Evolutionary conservation across 2,888 invertebrate species (phyloP).

Genomic region (Tyria jacobaeae): DNA sequence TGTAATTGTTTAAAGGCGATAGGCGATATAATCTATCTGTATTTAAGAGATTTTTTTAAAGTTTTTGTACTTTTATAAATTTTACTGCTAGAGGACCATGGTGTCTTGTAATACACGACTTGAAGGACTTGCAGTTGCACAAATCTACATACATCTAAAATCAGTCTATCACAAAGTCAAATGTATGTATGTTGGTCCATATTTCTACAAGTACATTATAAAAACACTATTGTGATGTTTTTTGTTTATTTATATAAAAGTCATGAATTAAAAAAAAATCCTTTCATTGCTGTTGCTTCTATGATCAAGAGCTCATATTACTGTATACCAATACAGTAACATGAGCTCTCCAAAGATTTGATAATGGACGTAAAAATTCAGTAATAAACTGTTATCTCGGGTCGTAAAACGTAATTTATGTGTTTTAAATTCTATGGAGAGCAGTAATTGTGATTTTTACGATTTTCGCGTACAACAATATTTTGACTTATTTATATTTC

Average conservation of each 20-base stretch:
- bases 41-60: no score
- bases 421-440: slow-evolving; percentile 39
- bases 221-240: no score
- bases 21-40: no score
- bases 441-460: slow-evolving; percentile 37
- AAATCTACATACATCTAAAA: no score
- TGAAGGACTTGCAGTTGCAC: no score
- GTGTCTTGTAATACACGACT: no score
- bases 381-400: slow-evolving; percentile 44
- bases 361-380: slow-evolving; percentile 36
- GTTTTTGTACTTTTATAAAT: no score
- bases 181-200: no score
- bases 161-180: no score
- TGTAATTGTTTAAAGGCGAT: neutral
- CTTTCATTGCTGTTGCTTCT: neutral
- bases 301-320: neutral
- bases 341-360: slow-evolving; percentile 24
- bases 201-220: no score
- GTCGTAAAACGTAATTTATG: slow-evolving; percentile 46
- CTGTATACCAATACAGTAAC: no score
- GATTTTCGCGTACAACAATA: slow-evolving; percentile 24
- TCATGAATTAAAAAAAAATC: neutral
- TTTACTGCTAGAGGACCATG: no score
- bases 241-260: neutral
- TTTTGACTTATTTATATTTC: slow-evolving; percentile 32